Conservation (phyloP, 2,113 vertebrate species). For the Gymnorhina tibicen region DNA sequence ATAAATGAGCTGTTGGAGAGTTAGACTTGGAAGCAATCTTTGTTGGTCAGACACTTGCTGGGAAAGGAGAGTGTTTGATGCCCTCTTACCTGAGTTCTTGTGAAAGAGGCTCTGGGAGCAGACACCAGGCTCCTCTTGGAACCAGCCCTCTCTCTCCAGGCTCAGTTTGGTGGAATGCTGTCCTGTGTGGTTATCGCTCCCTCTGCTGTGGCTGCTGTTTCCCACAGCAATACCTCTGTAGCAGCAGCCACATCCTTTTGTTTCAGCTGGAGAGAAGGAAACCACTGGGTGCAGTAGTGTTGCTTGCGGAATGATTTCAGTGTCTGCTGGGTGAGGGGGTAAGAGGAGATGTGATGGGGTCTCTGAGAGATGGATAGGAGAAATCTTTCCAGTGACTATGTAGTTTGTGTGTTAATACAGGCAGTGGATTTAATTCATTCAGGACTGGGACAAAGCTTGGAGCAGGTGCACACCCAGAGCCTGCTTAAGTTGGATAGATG, state of each 20-base stretch:
- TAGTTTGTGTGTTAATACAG: background rate
- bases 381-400: background rate
- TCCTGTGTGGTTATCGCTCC: background rate
- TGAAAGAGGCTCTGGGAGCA: background rate
- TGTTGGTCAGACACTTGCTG: background rate
- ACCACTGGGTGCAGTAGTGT: background rate
- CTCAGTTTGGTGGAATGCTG: conserved; percentile 4
- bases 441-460: background rate
- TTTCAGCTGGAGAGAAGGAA: background rate
- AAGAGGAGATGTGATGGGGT: background rate
- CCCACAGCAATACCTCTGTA: background rate
- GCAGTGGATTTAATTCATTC: background rate
- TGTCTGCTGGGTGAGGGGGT: background rate
- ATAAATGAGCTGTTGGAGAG: background rate
- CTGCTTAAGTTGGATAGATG: background rate
- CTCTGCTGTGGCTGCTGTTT: background rate
- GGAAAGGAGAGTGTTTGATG: background rate
- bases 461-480: background rate
- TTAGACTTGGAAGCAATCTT: background rate
- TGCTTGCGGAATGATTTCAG: background rate
- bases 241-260: background rate
- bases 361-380: background rate
- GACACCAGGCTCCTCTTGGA: background rate
- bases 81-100: background rate
- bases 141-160: background rate